Evolutionary conservation across 53 echinoderm and acorn worm genomes (phyloP).

Genomic region (Actinopyga echinites): DNA sequence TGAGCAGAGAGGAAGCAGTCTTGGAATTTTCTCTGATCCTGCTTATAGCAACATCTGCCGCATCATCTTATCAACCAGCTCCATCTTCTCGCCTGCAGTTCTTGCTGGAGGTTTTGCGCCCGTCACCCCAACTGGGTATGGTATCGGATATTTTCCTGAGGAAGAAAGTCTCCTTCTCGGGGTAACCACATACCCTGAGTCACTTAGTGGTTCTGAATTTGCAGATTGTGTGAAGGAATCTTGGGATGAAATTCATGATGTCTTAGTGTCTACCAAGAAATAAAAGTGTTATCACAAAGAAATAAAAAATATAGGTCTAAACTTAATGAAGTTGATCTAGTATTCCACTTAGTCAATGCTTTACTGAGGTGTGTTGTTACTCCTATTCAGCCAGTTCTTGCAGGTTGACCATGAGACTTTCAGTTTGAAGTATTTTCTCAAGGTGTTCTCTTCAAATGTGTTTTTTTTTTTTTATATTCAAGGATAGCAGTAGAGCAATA

Average conservation of each 20-base stretch:
- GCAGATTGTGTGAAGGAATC: conserved; percentile 72
- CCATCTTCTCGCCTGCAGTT: conserved; percentile 83
- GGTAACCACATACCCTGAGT: conserved; percentile 86
- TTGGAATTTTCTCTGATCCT: conserved; percentile 79
- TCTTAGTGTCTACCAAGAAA: conserved; percentile 59
- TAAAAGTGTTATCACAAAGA: neutral
- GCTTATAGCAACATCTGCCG: conserved; percentile 77
- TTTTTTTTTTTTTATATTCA: too few species aligned
- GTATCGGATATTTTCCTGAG: conserved; percentile 73
- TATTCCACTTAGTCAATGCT: too few species aligned
- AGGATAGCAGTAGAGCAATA: too few species aligned
- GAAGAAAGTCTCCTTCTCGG: conserved; percentile 68
- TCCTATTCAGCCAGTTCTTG: too few species aligned
- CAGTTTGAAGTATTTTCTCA: too few species aligned
- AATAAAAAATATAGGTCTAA: too few species aligned
- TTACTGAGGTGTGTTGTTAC: too few species aligned
- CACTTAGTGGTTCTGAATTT: conserved; percentile 70
- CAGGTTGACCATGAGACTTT: too few species aligned
- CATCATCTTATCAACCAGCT: conserved; percentile 93
- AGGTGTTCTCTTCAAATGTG: too few species aligned
- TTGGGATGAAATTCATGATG: conserved; percentile 84
- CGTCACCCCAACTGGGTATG: conserved; percentile 80
- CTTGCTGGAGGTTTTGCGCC: conserved; percentile 92
- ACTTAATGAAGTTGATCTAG: too few species aligned
- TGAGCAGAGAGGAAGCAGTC: conserved; percentile 48